Conservation (phyloP, 2,113 vertebrate genomes). For the Poeciliopsis retropinna region DNA sequence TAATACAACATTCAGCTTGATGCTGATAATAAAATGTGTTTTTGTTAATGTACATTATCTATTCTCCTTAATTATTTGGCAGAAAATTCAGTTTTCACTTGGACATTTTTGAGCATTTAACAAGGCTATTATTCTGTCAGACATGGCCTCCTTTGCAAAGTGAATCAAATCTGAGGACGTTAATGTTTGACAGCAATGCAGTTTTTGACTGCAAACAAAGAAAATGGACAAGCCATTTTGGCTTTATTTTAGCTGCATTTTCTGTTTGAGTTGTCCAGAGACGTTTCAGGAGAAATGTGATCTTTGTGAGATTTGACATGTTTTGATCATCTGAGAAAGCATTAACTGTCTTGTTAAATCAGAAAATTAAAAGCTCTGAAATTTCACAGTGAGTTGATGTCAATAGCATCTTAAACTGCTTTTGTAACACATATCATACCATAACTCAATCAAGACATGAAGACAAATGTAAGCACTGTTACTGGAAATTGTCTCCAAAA, state of each 20-base stretch:
- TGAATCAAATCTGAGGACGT: not conserved
- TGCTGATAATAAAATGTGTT: no score
- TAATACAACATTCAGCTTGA: no score
- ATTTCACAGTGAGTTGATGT: not conserved
- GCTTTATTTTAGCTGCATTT: conserved; percentile 13
- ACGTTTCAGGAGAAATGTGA: conserved; percentile 30
- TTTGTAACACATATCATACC: no score
- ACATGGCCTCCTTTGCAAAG: no score
- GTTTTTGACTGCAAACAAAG: not conserved
- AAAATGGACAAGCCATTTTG: conserved; percentile 8
- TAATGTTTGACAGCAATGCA: conserved; percentile 16
- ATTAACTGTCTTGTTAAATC: not conserved
- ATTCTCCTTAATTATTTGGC: no score
- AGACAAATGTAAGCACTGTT: no score
- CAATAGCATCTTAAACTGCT: not conserved
- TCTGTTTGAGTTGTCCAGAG: conserved; percentile 13
- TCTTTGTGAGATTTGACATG: conserved; percentile 11
- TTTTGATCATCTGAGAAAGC: conserved; percentile 13
- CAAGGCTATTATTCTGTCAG: no score
- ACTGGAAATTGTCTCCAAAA: no score
- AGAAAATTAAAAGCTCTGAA: not conserved
- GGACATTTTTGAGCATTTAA: no score
- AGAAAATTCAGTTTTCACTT: no score
- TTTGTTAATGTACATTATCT: no score
- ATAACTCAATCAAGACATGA: no score